Percentiles rank a stretch among this genome's conserved stretches.
Evolutionary conservation across 2,113 vertebrate genomes (phyloP).

Genomic region (Chionomys nivalis): DNA sequence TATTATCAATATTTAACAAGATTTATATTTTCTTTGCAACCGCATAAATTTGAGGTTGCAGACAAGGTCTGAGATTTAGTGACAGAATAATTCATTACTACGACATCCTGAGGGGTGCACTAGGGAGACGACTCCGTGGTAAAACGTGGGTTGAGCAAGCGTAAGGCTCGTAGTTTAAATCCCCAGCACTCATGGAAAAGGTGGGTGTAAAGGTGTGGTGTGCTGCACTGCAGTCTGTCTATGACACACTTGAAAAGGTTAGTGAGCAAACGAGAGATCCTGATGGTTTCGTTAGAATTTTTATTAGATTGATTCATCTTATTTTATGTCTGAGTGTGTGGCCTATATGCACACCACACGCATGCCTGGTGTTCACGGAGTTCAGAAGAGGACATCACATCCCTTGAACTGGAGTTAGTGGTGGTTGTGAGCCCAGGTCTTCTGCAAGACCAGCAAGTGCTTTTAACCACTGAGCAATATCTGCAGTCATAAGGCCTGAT

Average conservation of each 20-base stretch:
- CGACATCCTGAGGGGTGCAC: background rate
- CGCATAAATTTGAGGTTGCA: background rate
- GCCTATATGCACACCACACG: too few relatives aligned
- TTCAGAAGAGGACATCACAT: too few relatives aligned
- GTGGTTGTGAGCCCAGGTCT: background rate
- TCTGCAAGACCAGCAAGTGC: too few relatives aligned
- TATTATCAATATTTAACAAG: conserved; percentile 58
- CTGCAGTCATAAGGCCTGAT: background rate
- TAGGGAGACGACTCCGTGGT: background rate
- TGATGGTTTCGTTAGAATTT: too few relatives aligned
- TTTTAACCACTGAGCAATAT: background rate
- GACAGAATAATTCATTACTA: conserved; percentile 36
- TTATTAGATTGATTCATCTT: too few relatives aligned
- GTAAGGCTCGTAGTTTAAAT: background rate
- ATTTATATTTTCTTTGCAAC: conserved; percentile 51
- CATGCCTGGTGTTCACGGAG: too few relatives aligned
- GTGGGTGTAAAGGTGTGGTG: background rate
- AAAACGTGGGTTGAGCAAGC: background rate
- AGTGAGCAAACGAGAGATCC: too few relatives aligned
- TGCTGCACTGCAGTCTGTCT: background rate
- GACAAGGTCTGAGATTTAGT: background rate
- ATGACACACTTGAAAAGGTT: too few relatives aligned
- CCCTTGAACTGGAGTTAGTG: too few relatives aligned
- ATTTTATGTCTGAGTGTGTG: too few relatives aligned
- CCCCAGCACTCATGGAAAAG: background rate